Conservation (phyloP, 1,140 invertebrate genomes). For the Drosophila ironensis region DNA sequence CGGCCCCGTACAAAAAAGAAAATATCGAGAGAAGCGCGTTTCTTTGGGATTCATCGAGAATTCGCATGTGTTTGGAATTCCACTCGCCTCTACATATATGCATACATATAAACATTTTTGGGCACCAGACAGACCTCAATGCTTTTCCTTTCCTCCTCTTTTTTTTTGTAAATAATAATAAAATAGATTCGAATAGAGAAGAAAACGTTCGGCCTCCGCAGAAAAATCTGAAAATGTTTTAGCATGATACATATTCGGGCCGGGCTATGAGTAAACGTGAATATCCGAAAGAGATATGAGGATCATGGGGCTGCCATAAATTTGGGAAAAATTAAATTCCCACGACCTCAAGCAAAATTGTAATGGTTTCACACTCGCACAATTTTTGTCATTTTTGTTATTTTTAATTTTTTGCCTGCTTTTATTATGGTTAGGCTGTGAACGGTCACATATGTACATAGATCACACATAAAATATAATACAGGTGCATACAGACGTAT, state of each 20-base stretch:
- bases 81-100: slow-evolving; percentile 40
- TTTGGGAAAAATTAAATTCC: slow-evolving; percentile 27
- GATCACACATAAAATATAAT: slow-evolving; percentile 27
- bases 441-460: not conserved
- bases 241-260: not conserved
- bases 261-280: slow-evolving; percentile 29
- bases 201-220: slow-evolving; percentile 27
- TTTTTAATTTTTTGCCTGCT: slow-evolving; percentile 23
- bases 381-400: slow-evolving; percentile 17
- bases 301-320: slow-evolving; percentile 34
- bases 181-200: slow-evolving; percentile 24
- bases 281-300: slow-evolving; percentile 43
- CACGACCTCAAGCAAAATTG: slow-evolving; percentile 24
- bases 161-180: slow-evolving; percentile 47
- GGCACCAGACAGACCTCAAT: slow-evolving; percentile 34
- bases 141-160: no score
- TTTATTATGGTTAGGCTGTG: slow-evolving; percentile 15
- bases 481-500: slow-evolving; percentile 2
- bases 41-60: slow-evolving; percentile 36
- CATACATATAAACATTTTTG: slow-evolving; percentile 38
- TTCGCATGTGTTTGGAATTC: slow-evolving; percentile 50
- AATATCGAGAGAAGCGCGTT: slow-evolving; percentile 31
- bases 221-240: slow-evolving; percentile 30
- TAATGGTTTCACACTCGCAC: slow-evolving; percentile 21
- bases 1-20: slow-evolving; percentile 23